Percentiles rank a stretch among this genome's conserved stretches.
Evolutionary conservation across 2,888 invertebrate genomes (phyloP).

Genomic region (Pyrrhia umbra): DNA sequence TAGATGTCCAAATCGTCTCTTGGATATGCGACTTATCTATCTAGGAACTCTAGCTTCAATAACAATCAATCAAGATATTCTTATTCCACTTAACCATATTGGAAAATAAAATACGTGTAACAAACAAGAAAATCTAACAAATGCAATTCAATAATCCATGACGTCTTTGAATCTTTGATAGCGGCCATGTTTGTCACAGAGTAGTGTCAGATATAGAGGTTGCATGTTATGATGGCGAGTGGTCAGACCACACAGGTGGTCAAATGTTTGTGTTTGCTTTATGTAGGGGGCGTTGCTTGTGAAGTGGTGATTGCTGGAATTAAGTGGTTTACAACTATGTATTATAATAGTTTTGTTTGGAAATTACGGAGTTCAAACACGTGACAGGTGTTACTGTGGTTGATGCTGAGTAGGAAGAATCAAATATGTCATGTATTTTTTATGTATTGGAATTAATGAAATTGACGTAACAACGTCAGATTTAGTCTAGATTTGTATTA

Average conservation of each 20-base stretch:
- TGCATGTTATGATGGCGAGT: slow-evolving; percentile 30
- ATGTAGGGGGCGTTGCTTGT: slow-evolving; percentile 38
- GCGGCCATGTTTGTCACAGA: slow-evolving; percentile 72
- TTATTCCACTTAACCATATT: no score
- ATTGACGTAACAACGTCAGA: no score
- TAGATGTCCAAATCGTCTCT: no score
- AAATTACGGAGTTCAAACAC: background rate
- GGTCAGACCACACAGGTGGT: slow-evolving; percentile 53
- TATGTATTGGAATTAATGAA: no score
- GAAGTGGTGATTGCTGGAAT: slow-evolving; percentile 51
- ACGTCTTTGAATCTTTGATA: slow-evolving; percentile 78
- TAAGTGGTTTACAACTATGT: slow-evolving; percentile 35
- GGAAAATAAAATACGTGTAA: background rate
- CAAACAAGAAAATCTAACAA: slow-evolving; percentile 27
- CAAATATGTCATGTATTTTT: no score
- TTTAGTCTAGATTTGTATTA: no score
- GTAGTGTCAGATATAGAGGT: slow-evolving; percentile 60
- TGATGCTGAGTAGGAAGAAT: background rate
- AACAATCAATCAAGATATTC: no score
- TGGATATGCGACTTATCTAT: no score
- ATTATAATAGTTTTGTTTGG: slow-evolving; percentile 12
- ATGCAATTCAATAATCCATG: slow-evolving; percentile 76
- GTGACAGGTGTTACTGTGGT: background rate
- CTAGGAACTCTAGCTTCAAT: no score
- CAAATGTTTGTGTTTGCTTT: slow-evolving; percentile 42